These are phyloP conservation scores for Anguilla pacifica DNA, from an alignment of 2,797 vertebrate genomes.

Conservation along the genomic window DNA sequence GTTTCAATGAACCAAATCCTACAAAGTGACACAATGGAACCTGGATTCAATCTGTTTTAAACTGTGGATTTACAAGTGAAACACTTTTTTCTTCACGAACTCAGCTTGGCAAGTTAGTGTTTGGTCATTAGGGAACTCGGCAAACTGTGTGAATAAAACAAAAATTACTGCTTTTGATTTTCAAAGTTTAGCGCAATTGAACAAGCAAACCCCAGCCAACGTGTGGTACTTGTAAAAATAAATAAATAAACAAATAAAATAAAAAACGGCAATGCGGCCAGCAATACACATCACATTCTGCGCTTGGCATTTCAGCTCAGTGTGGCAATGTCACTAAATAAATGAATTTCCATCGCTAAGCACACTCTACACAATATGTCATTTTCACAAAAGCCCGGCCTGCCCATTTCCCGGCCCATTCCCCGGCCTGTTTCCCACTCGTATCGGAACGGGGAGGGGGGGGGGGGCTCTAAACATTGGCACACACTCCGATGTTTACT, in stretches of 20 bases:
- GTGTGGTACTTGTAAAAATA: neutral
- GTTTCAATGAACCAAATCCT: too few relatives aligned
- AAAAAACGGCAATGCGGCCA: neutral
- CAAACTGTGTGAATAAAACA: too few relatives aligned
- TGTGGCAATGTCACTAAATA: slow-evolving; percentile 20
- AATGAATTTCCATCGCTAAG: slow-evolving; percentile 1
- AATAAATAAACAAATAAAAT: too few relatives aligned
- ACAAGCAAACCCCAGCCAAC: neutral
- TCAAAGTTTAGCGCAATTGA: neutral
- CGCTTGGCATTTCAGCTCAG: neutral
- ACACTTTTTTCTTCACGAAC: too few relatives aligned
- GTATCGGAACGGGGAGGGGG: slow-evolving; percentile 6
- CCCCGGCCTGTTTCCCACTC: slow-evolving; percentile 35
- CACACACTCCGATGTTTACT: slow-evolving; percentile 97
- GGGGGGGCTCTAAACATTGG: slow-evolving; percentile 68
- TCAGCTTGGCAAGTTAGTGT: too few relatives aligned
- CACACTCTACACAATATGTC: slow-evolving; percentile 18
- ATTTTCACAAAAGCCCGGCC: slow-evolving; percentile 21
- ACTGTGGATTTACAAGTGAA: too few relatives aligned
- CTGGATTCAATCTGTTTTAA: too few relatives aligned
- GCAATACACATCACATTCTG: neutral
- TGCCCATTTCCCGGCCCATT: slow-evolving; percentile 22
- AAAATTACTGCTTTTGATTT: neutral
- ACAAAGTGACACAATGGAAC: too few relatives aligned
- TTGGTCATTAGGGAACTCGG: too few relatives aligned